These are phyloP conservation scores for Ridgeia piscesae DNA, from an alignment of 1,140 invertebrate species.

Conservation along the genomic window DNA sequence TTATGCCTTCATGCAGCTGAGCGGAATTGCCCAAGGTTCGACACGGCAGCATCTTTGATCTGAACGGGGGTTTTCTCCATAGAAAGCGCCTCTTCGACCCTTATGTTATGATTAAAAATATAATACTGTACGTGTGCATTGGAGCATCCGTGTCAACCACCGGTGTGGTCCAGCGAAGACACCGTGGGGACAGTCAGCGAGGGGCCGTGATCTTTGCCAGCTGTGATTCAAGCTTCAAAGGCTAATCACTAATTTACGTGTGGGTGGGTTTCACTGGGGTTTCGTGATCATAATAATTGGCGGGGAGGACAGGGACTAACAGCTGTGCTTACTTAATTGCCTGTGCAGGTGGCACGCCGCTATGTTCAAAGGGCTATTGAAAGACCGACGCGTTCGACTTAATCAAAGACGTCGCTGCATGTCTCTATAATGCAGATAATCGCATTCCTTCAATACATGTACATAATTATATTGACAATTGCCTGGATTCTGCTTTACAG, in stretches of 20 bases:
- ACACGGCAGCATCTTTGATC: too few relatives aligned
- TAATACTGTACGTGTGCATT: neutral
- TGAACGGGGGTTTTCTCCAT: too few relatives aligned
- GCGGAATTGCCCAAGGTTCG: too few relatives aligned
- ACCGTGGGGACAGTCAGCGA: neutral
- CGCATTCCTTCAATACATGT: too few relatives aligned
- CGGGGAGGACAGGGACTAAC: neutral
- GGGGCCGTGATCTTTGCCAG: neutral
- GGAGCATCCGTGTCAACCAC: neutral
- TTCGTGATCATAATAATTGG: neutral
- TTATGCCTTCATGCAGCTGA: too few relatives aligned
- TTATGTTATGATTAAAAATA: too few relatives aligned
- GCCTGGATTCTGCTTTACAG: neutral
- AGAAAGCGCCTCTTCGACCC: too few relatives aligned
- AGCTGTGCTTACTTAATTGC: neutral
- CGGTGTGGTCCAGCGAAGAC: neutral
- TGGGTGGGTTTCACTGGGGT: neutral
- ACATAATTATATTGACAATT: too few relatives aligned
- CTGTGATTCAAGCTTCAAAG: neutral
- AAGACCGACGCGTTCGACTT: too few relatives aligned
- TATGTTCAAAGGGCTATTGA: neutral
- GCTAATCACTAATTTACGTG: neutral
- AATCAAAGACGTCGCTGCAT: too few relatives aligned
- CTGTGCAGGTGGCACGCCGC: neutral
- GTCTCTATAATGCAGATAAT: too few relatives aligned